Base-by-base conservation (phyloP, 2,888 invertebrate genomes). In the Lasiommata megera region DNA sequence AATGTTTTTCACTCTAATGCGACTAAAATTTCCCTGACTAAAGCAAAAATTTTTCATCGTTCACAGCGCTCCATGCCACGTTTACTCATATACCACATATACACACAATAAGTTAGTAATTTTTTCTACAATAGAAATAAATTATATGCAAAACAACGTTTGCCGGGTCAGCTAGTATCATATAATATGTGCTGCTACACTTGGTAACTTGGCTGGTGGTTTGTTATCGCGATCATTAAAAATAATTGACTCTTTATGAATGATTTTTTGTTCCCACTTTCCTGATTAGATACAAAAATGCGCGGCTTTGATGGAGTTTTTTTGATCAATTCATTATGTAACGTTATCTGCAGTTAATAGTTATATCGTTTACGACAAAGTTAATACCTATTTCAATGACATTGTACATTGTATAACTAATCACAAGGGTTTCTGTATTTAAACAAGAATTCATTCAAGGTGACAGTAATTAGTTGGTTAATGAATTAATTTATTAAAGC, bases 161-260 rank as follows among this genome's bases (percentile, higher is more conserved):
- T n/a, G n/a, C n/a, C n/a, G n/a, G n/a, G n/a, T n/a, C n/a, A n/a
- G n/a, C n/a, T n/a, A n/a, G n/a, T 23, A 23, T 23, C 5, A 3
- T 23, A 18, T 11, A 41, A n/a, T 41, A 41, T 5, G 11, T 11
- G 17, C 11, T 18, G 18, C 6, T 18, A n/a, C 6, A 18, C 17
- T 1, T 17, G 9, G 5, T 7, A 9, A 12, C 28, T 28, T 28
- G 8, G 28, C 44, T 14, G 36, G 37, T 37, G 28, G 11, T 47
- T 23, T 16, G 38, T 47, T 54, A 54, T 54, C 54, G n/a, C 11
- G 0, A 18, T 54, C 54, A 38, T 54, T 54, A 54, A 28, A 54
- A 54, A 54, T 54, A 54, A 54, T 54, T 28, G 18, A 38, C 40
- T 54, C 46, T 47, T 29, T 47, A 46, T 40, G 12, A 29, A 38